Percentiles rank a stretch among this genome's conserved stretches.
phyloP scores from a whole-genome alignment of 2,797 vertebrate species.

The Tinamus major region DNA sequence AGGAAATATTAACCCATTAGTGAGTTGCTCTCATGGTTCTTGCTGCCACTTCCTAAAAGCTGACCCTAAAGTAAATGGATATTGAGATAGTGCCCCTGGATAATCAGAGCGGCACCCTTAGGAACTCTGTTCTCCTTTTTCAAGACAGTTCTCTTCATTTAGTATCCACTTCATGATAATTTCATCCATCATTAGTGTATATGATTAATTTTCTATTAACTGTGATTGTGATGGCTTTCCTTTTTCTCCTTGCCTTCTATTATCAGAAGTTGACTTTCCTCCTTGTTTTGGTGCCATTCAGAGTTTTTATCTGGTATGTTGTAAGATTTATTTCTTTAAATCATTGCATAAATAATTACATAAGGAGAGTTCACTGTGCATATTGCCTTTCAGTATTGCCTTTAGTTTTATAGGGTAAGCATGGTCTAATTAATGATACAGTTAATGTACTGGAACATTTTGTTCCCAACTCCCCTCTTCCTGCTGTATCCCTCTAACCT shows the following conservation, averaged over 20 bases:
- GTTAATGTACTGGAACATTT: too few species aligned
- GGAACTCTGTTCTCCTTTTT: background rate
- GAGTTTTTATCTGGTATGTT: background rate
- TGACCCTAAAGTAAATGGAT: background rate
- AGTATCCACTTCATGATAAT: background rate
- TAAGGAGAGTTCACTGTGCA: too few species aligned
- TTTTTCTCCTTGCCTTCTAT: background rate
- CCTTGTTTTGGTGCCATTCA: background rate
- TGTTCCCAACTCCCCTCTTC: too few species aligned
- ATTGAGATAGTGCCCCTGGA: background rate
- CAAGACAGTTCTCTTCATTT: background rate
- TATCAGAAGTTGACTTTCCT: background rate
- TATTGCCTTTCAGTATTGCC: too few species aligned
- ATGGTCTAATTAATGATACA: too few species aligned
- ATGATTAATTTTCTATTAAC: background rate
- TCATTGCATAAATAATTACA: background rate
- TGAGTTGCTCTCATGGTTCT: background rate
- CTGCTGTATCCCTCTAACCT: too few species aligned
- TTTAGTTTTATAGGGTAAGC: too few species aligned
- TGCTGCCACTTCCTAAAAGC: background rate
- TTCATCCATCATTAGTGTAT: background rate
- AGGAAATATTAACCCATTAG: background rate
- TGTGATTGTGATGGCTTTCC: background rate
- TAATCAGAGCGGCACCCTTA: background rate
- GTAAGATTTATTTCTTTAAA: background rate